phyloP scores from a whole-genome alignment of 2,797 vertebrate genomes.

The Enteromius radiatus region DNA sequence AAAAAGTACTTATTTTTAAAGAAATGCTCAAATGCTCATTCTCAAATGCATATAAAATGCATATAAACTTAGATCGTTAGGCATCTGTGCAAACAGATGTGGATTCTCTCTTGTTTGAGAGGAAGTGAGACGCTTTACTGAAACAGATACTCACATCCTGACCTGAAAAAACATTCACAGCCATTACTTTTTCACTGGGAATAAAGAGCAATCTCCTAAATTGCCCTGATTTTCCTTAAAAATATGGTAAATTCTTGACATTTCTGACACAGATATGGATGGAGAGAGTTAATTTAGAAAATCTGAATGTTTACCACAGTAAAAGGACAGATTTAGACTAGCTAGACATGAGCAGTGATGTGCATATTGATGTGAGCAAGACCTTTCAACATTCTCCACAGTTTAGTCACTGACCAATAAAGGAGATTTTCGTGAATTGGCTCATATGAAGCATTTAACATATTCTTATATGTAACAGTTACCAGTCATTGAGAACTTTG shows the following conservation, averaged over 20 bases:
- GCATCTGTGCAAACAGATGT: constrained; percentile 28
- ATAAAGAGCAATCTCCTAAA: neutral
- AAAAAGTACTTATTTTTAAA: neutral
- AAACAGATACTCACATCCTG: constrained; percentile 11
- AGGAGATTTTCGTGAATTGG: neutral
- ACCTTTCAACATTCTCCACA: neutral
- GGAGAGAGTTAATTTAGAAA: neutral
- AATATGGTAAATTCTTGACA: neutral
- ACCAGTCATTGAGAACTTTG: neutral
- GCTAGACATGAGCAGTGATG: neutral
- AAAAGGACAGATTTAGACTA: neutral
- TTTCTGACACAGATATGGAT: neutral
- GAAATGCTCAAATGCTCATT: too few relatives aligned
- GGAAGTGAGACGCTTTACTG: neutral
- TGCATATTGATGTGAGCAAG: neutral
- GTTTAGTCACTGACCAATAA: neutral
- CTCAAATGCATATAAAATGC: neutral
- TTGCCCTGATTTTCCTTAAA: neutral
- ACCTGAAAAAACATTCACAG: constrained; percentile 23
- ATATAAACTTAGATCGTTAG: neutral
- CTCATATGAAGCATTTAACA: neutral
- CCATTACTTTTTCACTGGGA: neutral
- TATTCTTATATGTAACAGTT: neutral
- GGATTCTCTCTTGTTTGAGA: neutral
- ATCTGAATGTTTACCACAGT: neutral